phyloP scores from a whole-genome alignment of 2,888 invertebrate genomes.

The Petrophora chlorosata region DNA sequence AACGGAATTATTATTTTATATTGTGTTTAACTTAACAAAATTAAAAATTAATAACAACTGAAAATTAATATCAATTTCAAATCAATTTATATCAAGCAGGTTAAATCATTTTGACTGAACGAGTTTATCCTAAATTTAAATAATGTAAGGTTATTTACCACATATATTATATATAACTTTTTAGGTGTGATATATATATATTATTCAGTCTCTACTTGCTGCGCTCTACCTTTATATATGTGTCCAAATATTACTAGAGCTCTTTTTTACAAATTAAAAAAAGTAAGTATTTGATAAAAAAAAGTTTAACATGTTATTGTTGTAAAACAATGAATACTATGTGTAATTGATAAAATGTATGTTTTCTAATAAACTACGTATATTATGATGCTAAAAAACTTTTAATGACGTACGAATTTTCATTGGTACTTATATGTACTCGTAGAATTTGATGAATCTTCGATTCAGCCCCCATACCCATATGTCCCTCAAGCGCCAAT shows the following conservation, averaged over 20 bases:
- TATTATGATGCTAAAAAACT: background rate
- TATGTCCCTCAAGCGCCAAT: no score
- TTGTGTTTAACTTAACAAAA: no score
- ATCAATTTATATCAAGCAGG: background rate
- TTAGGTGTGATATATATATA: conserved; percentile 2
- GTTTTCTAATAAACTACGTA: background rate
- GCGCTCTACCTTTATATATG: background rate
- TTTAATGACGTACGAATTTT: conserved; percentile 7
- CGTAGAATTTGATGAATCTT: background rate
- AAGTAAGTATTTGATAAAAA: no score
- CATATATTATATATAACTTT: background rate
- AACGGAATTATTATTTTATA: background rate
- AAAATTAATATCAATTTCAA: background rate
- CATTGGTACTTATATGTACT: conserved; percentile 2
- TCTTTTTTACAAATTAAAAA: background rate
- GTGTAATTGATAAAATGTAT: no score
- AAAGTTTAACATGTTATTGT: no score
- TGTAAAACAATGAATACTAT: no score
- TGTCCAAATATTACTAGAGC: background rate
- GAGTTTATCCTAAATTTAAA: background rate
- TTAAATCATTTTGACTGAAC: conserved; percentile 6
- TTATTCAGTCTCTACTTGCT: background rate
- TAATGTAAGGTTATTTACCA: conserved; percentile 5
- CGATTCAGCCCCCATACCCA: no score
- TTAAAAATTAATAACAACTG: no score